A percentile compares a stretch with the other conserved stretches of the same genome.
Evolutionary conservation across 2,113 vertebrate genomes (phyloP).

Genomic region (Dascyllus trimaculatus): DNA sequence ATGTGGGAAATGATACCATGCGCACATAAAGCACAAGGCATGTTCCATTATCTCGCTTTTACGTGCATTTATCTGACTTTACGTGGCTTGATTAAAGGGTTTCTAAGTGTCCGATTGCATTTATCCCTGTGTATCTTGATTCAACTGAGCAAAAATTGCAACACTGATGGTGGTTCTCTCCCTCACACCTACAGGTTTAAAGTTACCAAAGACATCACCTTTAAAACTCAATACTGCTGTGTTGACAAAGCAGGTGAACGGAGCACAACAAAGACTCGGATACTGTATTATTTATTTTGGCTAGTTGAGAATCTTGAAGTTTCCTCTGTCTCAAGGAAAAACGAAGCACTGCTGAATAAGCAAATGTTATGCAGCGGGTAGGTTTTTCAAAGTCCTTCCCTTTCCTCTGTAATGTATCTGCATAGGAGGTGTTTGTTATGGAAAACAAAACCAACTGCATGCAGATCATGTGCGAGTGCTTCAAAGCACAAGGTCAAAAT

Average conservation of each 20-base stretch:
- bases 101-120: constrained; percentile 36
- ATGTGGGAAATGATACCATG: constrained; percentile 49
- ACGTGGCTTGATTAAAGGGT: constrained; percentile 12
- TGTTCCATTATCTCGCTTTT: constrained; percentile 28
- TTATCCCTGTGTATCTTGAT: background rate
- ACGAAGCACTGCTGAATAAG: constrained; percentile 81
- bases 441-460: constrained; percentile 77
- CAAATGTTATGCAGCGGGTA: constrained; percentile 77
- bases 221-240: constrained; percentile 77
- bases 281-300: constrained; percentile 82
- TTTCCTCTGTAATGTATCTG: constrained; percentile 75
- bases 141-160: too few species aligned
- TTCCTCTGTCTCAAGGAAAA: constrained; percentile 75
- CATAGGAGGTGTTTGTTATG: constrained; percentile 78
- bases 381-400: constrained; percentile 78
- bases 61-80: constrained; percentile 9
- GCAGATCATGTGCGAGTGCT: constrained; percentile 73
- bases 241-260: constrained; percentile 78
- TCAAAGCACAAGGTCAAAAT: constrained; percentile 82
- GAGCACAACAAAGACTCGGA: constrained; percentile 76
- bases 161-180: constrained; percentile 37
- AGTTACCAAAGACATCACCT: constrained; percentile 81
- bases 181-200: constrained; percentile 67
- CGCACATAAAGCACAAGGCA: constrained; percentile 20
- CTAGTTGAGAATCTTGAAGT: constrained; percentile 74